Percentiles rank a stretch among this genome's conserved stretches.
Conservation (phyloP, 2,888 invertebrate species). For the Parnassius mnemosyne region DNA sequence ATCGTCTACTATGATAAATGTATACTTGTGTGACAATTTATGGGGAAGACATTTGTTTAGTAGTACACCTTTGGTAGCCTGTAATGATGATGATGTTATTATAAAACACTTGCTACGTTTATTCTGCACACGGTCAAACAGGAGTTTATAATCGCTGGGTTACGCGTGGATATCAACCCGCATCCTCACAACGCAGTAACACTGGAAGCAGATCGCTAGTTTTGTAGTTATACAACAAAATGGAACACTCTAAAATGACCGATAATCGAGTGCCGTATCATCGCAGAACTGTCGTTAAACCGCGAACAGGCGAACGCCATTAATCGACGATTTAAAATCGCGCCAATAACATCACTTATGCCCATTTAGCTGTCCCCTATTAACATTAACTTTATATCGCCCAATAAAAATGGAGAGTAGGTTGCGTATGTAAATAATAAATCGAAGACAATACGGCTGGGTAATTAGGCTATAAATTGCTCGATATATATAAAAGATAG, state of each 20-base stretch:
- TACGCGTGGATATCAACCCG: no score
- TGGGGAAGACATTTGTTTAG: no score
- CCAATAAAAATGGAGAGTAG: constrained; percentile 46
- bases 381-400: constrained; percentile 54
- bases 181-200: no score
- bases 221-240: not conserved
- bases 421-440: constrained; percentile 45
- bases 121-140: no score
- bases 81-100: no score
- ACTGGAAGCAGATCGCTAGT: not conserved
- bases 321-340: constrained; percentile 12
- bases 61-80: no score
- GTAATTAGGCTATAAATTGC: constrained; percentile 61
- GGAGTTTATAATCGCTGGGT: no score
- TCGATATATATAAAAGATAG: constrained; percentile 49
- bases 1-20: no score
- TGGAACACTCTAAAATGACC: not conserved
- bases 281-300: constrained; percentile 9
- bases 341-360: constrained; percentile 25
- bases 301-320: constrained; percentile 15
- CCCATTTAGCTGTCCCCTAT: constrained; percentile 46
- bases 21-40: no score
- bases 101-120: no score
- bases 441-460: constrained; percentile 55
- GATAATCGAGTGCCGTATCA: constrained; percentile 7